Base-by-base conservation (phyloP, 1,140 invertebrate species). In the Anthonomus grandis region DNA sequence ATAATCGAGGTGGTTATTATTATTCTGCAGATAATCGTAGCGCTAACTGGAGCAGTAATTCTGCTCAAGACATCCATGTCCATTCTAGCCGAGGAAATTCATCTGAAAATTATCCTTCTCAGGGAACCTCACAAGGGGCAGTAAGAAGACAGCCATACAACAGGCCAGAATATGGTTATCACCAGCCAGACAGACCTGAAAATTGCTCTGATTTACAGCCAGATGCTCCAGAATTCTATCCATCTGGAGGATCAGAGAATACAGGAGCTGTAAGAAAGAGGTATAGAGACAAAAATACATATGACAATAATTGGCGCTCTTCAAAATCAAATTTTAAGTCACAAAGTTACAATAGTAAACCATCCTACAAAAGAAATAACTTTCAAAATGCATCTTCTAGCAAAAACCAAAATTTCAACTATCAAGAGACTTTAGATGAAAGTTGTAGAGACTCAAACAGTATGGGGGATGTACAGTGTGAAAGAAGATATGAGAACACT, bases 181-280 rank as follows among this genome's bases (percentile, higher is more conserved):
- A 12, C 10, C 3, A 12, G 17, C 10, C 38, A 41, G 17, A 41
- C 12, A 4, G 10, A 4, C 22, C 10, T 15, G 5, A 42, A 21
- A 23, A 48, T 3, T 24, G 5, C 6, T 22, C 49, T 2, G n/a
- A 38, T 18, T 52, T 52, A 21, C 8, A 52, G n/a, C 34, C 49
- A 23, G 41, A 17, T 22, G 49, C 49, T 17, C 49, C 38, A 21
- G 49, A 52, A 15, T 52, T 52, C 25, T 52, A 41, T 52, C 49
- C 49, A 41, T 21, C 17, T 9, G n/a, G 25, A 10, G 4, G 10
- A 4, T 23, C 5, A 2, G 10, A n/a, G 5, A 42, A 52, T 17
- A 25, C 2, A 41, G 22, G 9, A 19, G n/a, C n/a, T 17, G 13
- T 13, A 18, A 21, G 24, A 8, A 52, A 52, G 19, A 22, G 23